Evolutionary conservation across 2,113 vertebrate genomes (phyloP).

Genomic region (Acrocephalus kingi): DNA sequence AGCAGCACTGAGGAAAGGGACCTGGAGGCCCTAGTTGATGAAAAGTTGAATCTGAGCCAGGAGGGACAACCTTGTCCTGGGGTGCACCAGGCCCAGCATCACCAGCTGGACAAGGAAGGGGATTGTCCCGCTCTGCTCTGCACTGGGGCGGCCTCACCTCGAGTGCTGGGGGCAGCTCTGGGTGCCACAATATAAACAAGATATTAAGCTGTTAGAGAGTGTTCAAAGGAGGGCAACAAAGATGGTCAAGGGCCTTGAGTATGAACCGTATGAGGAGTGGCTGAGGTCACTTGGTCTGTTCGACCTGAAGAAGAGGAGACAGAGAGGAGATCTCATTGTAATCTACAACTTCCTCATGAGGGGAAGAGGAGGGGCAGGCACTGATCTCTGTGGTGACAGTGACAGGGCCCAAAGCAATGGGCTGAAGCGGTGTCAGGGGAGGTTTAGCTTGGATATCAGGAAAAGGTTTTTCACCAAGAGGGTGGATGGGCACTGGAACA

Average conservation of each 20-base stretch:
- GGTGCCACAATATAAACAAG: not conserved
- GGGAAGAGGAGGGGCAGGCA: not conserved
- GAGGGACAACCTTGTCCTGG: not conserved
- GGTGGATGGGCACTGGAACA: not conserved
- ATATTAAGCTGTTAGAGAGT: rapidly evolving
- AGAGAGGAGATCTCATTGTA: not conserved
- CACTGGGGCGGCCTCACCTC: rapidly evolving
- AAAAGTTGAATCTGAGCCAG: not conserved
- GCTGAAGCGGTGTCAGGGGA: not conserved
- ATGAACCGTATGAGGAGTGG: rapidly evolving
- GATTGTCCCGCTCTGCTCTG: not conserved
- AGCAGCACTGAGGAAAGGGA: not conserved
- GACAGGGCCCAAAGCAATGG: rapidly evolving
- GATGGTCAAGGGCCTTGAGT: not conserved
- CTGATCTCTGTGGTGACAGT: not conserved
- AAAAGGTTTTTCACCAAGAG: not conserved
- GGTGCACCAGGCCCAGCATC: rapidly evolving
- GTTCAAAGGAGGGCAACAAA: rapidly evolving
- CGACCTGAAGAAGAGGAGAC: not conserved
- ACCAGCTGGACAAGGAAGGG: rapidly evolving
- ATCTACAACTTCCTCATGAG: rapidly evolving
- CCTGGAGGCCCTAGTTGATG: rapidly evolving
- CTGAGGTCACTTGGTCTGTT: not conserved
- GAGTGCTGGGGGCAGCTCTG: rapidly evolving
- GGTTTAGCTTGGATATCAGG: not conserved